Conservation (phyloP, 2,888 invertebrate genomes). For the Caenorhabditis sulstoni region DNA sequence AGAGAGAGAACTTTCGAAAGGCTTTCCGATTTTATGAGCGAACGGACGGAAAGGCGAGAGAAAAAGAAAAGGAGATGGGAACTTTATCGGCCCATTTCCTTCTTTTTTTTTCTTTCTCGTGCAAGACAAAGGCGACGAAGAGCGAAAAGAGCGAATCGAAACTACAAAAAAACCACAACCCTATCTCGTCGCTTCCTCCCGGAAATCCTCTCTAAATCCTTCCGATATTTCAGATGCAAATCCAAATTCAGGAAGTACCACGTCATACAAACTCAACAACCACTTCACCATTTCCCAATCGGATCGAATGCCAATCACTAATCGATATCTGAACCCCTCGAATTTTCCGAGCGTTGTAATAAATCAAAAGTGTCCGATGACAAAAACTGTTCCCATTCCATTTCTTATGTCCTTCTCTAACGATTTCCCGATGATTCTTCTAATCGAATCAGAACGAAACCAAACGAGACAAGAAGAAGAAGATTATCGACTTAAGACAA, state of each 20-base stretch:
- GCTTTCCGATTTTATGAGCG: constrained; percentile 22
- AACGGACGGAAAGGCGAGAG: constrained; percentile 29
- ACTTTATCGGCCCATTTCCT: constrained; percentile 7
- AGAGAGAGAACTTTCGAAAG: constrained; percentile 8
- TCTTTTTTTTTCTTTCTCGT: constrained; percentile 12
- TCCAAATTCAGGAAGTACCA: too few species aligned
- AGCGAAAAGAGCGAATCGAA: constrained; percentile 1
- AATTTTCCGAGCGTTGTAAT: constrained; percentile 39
- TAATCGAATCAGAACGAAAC: constrained; percentile 15
- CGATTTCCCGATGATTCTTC: constrained; percentile 14
- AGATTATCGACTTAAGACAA: too few species aligned
- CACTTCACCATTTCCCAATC: too few species aligned
- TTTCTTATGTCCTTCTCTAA: constrained; percentile 10
- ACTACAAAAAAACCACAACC: constrained; percentile 3
- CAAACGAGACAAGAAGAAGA: not conserved
- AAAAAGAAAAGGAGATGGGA: constrained; percentile 26
- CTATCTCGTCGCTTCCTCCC: not conserved
- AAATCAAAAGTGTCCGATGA: constrained; percentile 36
- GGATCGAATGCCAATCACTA: constrained; percentile 7
- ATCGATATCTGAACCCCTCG: not conserved
- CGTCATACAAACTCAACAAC: too few species aligned
- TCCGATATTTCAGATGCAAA: constrained; percentile 1
- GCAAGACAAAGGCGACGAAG: not conserved
- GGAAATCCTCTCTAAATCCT: not conserved
- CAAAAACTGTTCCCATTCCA: constrained; percentile 48